Evolutionary conservation across 2,797 vertebrate species (phyloP).

Genomic region (Ammospiza maritima): DNA sequence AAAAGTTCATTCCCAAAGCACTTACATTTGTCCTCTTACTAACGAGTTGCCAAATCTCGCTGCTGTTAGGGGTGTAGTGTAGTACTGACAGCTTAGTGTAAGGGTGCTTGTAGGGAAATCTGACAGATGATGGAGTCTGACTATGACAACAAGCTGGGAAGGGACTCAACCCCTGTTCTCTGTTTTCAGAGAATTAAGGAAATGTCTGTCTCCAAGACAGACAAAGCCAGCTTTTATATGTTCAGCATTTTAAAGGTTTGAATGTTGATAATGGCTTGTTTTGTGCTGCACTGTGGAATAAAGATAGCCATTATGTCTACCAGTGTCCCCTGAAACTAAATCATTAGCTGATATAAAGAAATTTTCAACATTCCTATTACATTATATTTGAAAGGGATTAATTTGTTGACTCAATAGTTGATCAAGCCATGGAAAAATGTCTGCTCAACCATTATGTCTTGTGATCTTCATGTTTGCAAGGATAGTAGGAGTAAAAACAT

Average conservation of each 20-base stretch:
- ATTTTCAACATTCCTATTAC: background rate
- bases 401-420: background rate
- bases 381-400: background rate
- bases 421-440: background rate
- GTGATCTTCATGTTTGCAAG: background rate
- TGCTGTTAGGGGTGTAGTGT: background rate
- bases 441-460: background rate
- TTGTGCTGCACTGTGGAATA: background rate
- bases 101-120: background rate
- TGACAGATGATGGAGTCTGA: background rate
- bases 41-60: background rate
- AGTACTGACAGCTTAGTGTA: background rate
- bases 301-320: background rate
- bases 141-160: background rate
- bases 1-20: background rate
- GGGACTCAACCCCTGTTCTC: background rate
- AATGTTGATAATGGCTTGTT: background rate
- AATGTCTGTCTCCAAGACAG: background rate
- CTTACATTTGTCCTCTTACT: background rate
- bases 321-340: background rate
- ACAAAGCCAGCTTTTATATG: background rate
- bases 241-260: background rate
- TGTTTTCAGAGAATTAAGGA: conserved; percentile 17
- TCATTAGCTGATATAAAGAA: background rate
- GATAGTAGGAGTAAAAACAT: background rate